These are phyloP conservation scores for Coendou prehensilis DNA, from an alignment of 2,797 vertebrate genomes.

Conservation along the genomic window DNA sequence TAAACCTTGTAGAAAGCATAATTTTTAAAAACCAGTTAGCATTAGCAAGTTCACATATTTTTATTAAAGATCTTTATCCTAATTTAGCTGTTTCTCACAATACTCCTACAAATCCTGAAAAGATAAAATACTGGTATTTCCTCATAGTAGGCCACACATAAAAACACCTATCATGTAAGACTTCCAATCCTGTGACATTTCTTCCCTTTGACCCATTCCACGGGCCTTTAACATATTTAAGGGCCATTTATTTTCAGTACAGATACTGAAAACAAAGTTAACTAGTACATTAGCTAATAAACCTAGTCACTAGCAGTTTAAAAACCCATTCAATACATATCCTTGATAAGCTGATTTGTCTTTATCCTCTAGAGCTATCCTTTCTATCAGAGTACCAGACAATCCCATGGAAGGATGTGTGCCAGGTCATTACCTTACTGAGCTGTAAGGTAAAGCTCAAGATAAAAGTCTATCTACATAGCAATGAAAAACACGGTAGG, in stretches of 20 bases:
- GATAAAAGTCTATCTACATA: constrained; percentile 52
- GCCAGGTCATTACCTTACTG: background rate
- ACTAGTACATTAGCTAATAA: constrained; percentile 62
- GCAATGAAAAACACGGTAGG: background rate
- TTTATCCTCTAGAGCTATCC: constrained; percentile 32
- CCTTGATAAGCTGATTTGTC: constrained; percentile 19
- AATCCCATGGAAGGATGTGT: background rate
- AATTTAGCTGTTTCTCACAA: constrained; percentile 75
- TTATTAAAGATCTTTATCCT: constrained; percentile 71
- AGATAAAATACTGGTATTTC: constrained; percentile 41
- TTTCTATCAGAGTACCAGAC: background rate
- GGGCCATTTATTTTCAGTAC: constrained; percentile 51
- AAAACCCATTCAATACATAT: background rate
- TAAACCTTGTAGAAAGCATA: constrained; percentile 27
- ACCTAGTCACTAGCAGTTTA: constrained; percentile 29
- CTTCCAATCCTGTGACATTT: constrained; percentile 23
- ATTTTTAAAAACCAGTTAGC: background rate
- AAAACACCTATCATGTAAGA: constrained; percentile 36
- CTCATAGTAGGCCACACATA: constrained; percentile 2
- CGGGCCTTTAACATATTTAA: constrained; percentile 1
- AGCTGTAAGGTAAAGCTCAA: constrained; percentile 62
- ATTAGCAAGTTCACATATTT: constrained; percentile 71
- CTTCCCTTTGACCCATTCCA: constrained; percentile 27
- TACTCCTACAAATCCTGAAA: constrained; percentile 70
- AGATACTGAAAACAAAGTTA: constrained; percentile 70